A percentile compares a stretch with the other conserved stretches of the same genome.
Evolutionary conservation across 92 coral and sea anemone species (phyloP).

Genomic region (Phenganax marumi): DNA sequence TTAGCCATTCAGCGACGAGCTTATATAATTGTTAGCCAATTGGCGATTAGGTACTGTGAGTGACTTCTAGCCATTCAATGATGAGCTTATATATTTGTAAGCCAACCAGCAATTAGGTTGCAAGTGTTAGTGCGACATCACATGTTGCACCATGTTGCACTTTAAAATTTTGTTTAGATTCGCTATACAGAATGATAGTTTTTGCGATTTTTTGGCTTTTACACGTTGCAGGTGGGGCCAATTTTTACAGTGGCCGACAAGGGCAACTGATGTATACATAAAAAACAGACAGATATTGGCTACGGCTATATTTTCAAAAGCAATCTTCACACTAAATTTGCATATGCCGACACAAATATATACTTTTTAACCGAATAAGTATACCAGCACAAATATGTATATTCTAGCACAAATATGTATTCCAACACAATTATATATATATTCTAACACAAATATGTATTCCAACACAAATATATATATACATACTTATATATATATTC

Average conservation of each 20-base stretch:
- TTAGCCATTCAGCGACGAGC: no score
- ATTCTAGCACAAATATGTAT: not conserved
- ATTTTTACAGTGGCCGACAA: slow-evolving; percentile 15
- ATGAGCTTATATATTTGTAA: no score
- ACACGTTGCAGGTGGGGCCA: no score
- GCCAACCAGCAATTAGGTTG: no score
- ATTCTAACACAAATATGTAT: not conserved
- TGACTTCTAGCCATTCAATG: no score
- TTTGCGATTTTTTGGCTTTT: no score
- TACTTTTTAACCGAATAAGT: not conserved
- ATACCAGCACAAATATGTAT: not conserved
- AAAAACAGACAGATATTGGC: not conserved
- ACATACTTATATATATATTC: not conserved
- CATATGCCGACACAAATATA: not conserved
- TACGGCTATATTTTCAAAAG: not conserved
- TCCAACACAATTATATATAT: slow-evolving; percentile 1
- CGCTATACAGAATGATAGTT: no score
- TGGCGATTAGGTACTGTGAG: no score
- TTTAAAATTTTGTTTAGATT: no score
- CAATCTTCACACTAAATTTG: not conserved
- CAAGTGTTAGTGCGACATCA: no score
- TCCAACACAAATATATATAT: not conserved
- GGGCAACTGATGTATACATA: not conserved
- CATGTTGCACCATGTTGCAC: no score
- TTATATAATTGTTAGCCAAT: no score